These are phyloP conservation scores for Jaculus jaculus DNA, from an alignment of 2,113 vertebrate genomes.

Conservation along the genomic window DNA sequence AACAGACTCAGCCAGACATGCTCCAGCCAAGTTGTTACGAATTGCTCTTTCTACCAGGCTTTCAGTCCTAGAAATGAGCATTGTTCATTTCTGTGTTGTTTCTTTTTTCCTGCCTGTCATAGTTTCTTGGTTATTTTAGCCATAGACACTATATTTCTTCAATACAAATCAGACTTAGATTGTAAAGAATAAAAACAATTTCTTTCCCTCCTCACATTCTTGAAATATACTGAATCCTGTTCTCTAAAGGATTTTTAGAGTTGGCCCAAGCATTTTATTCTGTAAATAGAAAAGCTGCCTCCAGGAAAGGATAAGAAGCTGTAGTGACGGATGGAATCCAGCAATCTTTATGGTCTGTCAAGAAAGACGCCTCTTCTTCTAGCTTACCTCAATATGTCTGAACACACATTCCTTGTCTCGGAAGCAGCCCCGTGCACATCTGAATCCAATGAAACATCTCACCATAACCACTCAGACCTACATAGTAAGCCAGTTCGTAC, in stretches of 20 bases:
- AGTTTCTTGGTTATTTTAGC: slow-evolving; percentile 22
- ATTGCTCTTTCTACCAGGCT: background rate
- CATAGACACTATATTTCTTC: background rate
- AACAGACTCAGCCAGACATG: background rate
- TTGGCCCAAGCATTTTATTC: background rate
- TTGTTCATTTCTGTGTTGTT: background rate
- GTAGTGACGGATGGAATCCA: background rate
- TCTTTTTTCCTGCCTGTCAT: slow-evolving; percentile 3
- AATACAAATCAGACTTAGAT: background rate
- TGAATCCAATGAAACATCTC: background rate
- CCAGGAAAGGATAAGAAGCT: background rate
- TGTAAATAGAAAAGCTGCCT: background rate
- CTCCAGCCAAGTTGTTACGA: background rate
- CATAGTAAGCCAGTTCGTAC: background rate
- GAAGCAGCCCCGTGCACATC: background rate
- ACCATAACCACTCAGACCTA: background rate
- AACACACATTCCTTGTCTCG: background rate
- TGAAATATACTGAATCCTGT: slow-evolving; percentile 1
- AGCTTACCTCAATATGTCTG: background rate
- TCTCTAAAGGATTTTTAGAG: slow-evolving; percentile 5
- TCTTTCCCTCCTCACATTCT: slow-evolving; percentile 32
- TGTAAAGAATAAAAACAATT: background rate
- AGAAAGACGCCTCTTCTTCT: background rate
- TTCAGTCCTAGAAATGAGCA: background rate
- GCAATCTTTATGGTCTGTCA: background rate